These are phyloP conservation scores for Oikopleura vanhoeffeni DNA, from an alignment of 23 tunicate species.

Conservation along the genomic window DNA sequence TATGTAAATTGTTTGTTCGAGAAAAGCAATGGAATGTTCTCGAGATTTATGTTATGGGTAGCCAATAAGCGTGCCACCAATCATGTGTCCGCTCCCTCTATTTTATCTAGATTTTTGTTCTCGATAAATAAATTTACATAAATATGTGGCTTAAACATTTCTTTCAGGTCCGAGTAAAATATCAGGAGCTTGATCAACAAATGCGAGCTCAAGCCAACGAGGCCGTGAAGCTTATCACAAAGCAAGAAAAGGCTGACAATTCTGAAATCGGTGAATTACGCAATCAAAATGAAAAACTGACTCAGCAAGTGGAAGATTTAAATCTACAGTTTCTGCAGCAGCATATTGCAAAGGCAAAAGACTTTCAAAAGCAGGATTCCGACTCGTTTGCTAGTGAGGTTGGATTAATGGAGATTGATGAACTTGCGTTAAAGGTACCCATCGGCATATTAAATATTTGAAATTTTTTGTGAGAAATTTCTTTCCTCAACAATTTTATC, in stretches of 20 bases:
- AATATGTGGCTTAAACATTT: background rate
- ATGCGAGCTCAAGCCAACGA: background rate
- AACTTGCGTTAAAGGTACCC: constrained; percentile 5
- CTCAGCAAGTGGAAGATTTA: constrained; percentile 1
- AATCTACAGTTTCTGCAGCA: background rate
- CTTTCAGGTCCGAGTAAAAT: background rate
- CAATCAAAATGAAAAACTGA: background rate
- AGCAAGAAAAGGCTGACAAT: background rate
- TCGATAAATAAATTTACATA: background rate
- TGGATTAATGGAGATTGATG: background rate
- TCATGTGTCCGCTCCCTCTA: no score
- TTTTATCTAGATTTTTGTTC: background rate
- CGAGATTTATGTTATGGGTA: no score
- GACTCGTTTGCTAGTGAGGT: background rate
- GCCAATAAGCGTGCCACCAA: no score
- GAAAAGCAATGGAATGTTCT: no score
- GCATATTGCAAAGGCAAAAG: constrained; percentile 9
- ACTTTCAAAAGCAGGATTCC: background rate
- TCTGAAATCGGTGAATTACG: background rate
- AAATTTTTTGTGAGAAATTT: no score
- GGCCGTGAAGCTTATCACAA: background rate
- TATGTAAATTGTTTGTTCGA: no score
- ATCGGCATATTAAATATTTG: no score
- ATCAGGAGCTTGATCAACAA: background rate
- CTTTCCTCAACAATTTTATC: no score